A percentile compares a stretch with the other conserved stretches of the same genome.
Conservation (phyloP, 2,113 vertebrate genomes). For the Noturus placidus region DNA sequence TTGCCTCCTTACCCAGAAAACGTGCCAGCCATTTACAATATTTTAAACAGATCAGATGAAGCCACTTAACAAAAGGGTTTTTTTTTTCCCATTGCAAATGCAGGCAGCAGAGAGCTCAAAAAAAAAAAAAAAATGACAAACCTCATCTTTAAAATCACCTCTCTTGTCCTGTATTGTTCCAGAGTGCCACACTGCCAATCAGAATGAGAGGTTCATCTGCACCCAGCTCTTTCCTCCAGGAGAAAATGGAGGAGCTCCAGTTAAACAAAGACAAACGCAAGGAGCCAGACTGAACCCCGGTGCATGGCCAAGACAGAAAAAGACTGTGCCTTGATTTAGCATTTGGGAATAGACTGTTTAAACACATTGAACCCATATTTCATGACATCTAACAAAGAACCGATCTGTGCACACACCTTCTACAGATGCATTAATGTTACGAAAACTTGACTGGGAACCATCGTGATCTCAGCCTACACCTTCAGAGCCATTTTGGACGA, state of each 20-base stretch:
- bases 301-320: neutral
- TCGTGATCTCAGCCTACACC: slow-evolving; percentile 8
- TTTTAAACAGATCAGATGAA: neutral
- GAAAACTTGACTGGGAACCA: slow-evolving; percentile 15
- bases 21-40: neutral
- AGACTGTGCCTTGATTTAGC: neutral
- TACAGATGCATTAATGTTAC: slow-evolving; percentile 45
- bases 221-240: slow-evolving; percentile 68
- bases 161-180: slow-evolving; percentile 21
- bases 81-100: neutral
- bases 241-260: slow-evolving; percentile 74
- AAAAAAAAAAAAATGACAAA: too few species aligned
- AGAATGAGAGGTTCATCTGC: slow-evolving; percentile 64
- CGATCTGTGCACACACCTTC: slow-evolving; percentile 22
- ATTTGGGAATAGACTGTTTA: slow-evolving; percentile 28
- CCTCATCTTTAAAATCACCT: slow-evolving; percentile 4
- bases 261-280: slow-evolving; percentile 73
- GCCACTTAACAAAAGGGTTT: neutral
- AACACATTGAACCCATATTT: slow-evolving; percentile 30
- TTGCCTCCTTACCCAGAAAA: neutral
- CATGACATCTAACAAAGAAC: slow-evolving; percentile 22
- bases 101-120: neutral
- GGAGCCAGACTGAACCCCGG: slow-evolving; percentile 69
- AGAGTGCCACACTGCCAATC: slow-evolving; percentile 45
- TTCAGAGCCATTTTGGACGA: slow-evolving; percentile 10